Conservation (phyloP, 2,797 vertebrate genomes). For the Florisuga fusca region DNA sequence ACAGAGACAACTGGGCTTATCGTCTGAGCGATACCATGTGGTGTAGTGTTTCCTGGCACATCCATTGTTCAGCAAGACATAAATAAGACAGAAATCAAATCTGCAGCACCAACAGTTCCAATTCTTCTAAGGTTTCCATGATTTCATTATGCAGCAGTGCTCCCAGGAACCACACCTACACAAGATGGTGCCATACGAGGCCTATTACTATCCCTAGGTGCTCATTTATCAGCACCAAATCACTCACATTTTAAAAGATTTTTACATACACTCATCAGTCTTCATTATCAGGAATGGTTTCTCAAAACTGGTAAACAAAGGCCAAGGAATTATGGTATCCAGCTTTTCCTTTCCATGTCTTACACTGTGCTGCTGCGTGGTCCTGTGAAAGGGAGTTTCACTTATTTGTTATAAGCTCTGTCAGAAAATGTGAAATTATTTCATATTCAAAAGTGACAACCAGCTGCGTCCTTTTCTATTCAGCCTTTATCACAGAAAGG, state of each 20-base stretch:
- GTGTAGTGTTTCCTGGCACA: conserved; percentile 14
- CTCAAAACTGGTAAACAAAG: not conserved
- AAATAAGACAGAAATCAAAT: not conserved
- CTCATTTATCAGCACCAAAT: fast-evolving
- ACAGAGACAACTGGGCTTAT: not conserved
- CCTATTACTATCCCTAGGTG: not conserved
- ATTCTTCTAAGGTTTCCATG: not conserved
- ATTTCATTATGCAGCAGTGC: not conserved
- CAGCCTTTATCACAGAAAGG: not conserved
- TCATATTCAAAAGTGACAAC: not conserved
- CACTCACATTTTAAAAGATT: not conserved
- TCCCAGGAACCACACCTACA: not conserved
- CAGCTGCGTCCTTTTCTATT: not conserved
- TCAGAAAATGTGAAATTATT: not conserved
- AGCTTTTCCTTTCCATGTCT: not conserved
- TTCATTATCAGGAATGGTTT: not conserved
- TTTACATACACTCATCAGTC: not conserved
- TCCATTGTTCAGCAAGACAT: conserved; percentile 3
- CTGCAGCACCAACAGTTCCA: not conserved
- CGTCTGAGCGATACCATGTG: not conserved
- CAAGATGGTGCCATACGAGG: fast-evolving
- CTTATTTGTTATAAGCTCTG: not conserved
- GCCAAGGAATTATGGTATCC: not conserved
- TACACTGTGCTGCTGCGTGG: not conserved
- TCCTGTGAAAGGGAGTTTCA: not conserved